Percentiles rank a stretch among this genome's conserved stretches.
phyloP scores from a whole-genome alignment of 2,888 invertebrate genomes.

The Papilio elwesi region DNA sequence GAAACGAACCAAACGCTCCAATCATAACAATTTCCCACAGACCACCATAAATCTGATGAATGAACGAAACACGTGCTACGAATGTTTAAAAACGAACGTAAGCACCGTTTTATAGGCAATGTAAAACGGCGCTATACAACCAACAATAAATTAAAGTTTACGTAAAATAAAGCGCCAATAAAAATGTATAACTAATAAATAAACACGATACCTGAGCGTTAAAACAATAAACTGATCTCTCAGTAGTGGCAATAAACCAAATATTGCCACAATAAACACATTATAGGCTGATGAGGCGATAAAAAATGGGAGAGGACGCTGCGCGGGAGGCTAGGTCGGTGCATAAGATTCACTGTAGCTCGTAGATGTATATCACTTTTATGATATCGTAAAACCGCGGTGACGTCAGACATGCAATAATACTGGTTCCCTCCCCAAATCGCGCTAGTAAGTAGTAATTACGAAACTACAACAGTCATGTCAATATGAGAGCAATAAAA shows the following conservation, averaged over 20 bases:
- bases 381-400: slow-evolving; percentile 77
- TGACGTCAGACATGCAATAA: slow-evolving; percentile 75
- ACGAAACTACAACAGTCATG: slow-evolving; percentile 73
- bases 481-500: slow-evolving; percentile 81
- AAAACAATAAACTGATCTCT: slow-evolving; percentile 79
- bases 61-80: slow-evolving; percentile 83
- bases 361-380: slow-evolving; percentile 77
- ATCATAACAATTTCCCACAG: slow-evolving; percentile 81
- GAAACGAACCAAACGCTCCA: slow-evolving; percentile 58
- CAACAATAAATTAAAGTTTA: slow-evolving; percentile 83
- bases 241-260: slow-evolving; percentile 82
- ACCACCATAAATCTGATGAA: slow-evolving; percentile 83
- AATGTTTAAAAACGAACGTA: slow-evolving; percentile 82
- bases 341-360: slow-evolving; percentile 44
- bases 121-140: slow-evolving; percentile 80
- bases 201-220: slow-evolving; percentile 83
- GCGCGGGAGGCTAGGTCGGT: slow-evolving; percentile 50
- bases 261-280: slow-evolving; percentile 83
- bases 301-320: slow-evolving; percentile 61
- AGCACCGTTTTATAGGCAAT: slow-evolving; percentile 83
- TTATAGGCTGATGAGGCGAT: slow-evolving; percentile 79
- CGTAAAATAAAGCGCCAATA: slow-evolving; percentile 83
- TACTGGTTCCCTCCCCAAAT: slow-evolving; percentile 77
- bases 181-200: slow-evolving; percentile 85
- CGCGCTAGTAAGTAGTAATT: slow-evolving; percentile 76